A percentile compares a stretch with the other conserved stretches of the same genome.
phyloP scores from a whole-genome alignment of 2,113 vertebrate species.

The Cardinalis cardinalis region DNA sequence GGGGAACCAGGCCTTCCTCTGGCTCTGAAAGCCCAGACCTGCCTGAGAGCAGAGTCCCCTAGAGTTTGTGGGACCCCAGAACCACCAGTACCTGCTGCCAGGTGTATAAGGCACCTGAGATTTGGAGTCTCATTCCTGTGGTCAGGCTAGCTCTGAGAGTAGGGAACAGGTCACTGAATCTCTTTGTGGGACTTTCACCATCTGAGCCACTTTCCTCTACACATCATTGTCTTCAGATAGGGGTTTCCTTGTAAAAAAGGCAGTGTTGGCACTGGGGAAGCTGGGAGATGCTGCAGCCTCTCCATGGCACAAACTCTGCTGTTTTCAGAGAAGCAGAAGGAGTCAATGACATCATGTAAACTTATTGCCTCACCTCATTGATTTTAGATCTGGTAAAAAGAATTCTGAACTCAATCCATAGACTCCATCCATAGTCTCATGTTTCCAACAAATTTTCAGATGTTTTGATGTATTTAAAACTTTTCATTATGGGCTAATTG shows the following conservation, averaged over 20 bases:
- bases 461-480: neutral
- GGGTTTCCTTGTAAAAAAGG: neutral
- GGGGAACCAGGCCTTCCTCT: neutral
- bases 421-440: neutral
- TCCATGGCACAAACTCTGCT: neutral
- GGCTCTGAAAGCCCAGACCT: neutral
- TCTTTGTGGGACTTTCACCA: neutral
- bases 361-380: neutral
- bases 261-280: neutral
- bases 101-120: neutral
- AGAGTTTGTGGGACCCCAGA: neutral
- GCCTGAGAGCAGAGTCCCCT: accelerated
- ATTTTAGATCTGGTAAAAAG: neutral
- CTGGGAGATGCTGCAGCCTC: neutral
- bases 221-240: accelerated
- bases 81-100: neutral
- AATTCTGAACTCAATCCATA: neutral
- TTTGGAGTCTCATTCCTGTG: neutral
- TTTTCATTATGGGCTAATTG: neutral
- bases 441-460: neutral
- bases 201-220: neutral
- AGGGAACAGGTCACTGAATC: neutral
- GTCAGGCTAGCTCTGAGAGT: neutral
- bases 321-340: neutral
- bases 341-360: neutral